phyloP scores from a whole-genome alignment of 1,140 invertebrate genomes.

The Stegodyphus mimosarum region DNA sequence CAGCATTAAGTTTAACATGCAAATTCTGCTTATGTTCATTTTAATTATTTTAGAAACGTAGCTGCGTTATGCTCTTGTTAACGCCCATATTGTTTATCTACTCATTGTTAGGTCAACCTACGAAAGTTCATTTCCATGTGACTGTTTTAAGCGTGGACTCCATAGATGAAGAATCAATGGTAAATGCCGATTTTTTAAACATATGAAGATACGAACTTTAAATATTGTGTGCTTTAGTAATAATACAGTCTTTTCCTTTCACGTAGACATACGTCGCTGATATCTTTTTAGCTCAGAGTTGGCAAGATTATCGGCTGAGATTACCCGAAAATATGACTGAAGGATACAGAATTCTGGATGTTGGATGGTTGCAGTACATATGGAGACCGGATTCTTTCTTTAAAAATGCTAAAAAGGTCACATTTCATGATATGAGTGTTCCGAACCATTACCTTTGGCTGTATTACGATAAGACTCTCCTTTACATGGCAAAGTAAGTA shows the following conservation, averaged over 20 bases:
- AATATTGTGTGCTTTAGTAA: not conserved
- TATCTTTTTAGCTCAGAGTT: conserved; percentile 91
- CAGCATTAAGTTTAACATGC: too few species aligned
- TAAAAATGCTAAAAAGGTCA: conserved; percentile 92
- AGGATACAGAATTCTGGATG: conserved; percentile 76
- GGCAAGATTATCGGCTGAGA: conserved; percentile 78
- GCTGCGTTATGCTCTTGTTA: too few species aligned
- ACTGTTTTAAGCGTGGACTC: conserved; percentile 93
- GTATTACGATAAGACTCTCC: conserved; percentile 63
- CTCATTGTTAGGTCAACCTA: conserved; percentile 75
- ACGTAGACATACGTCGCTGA: conserved; percentile 90
- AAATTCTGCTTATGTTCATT: too few species aligned
- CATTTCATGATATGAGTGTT: conserved; percentile 89
- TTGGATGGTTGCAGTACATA: conserved; percentile 76
- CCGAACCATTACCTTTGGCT: conserved; percentile 77
- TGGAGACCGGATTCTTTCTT: conserved; percentile 94
- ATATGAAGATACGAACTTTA: too few species aligned
- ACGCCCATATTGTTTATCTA: too few species aligned
- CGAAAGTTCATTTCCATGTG: conserved; percentile 88
- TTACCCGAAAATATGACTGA: conserved; percentile 82
- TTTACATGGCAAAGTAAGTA: conserved; percentile 64
- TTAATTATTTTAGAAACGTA: too few species aligned
- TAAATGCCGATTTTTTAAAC: conserved; percentile 65
- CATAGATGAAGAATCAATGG: conserved; percentile 92
- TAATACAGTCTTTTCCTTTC: conserved; percentile 64